phyloP scores from a whole-genome alignment of 2,797 vertebrate species.

The Eutrigla gurnardus region DNA sequence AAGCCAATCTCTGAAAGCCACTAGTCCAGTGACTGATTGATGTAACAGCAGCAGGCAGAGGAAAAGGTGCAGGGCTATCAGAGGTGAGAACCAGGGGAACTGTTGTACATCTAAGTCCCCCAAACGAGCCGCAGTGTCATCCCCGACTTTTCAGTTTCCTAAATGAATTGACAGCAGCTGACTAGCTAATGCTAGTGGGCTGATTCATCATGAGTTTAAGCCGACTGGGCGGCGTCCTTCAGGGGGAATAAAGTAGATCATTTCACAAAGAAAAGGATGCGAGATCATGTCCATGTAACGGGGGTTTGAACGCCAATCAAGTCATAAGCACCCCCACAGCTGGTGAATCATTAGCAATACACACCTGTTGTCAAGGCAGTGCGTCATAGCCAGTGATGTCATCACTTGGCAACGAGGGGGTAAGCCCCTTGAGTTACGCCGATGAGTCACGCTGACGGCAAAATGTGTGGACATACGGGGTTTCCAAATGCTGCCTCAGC shows the following conservation, averaged over 20 bases:
- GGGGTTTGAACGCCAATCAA: constrained; percentile 40
- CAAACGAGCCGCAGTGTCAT: background rate
- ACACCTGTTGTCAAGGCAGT: constrained; percentile 67
- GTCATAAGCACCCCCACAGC: constrained; percentile 10
- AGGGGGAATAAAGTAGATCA: background rate
- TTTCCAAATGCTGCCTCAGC: constrained; percentile 35
- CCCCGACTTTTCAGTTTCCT: constrained; percentile 36
- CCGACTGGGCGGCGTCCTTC: background rate
- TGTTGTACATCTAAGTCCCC: background rate
- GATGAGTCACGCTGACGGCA: constrained; percentile 64
- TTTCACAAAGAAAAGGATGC: constrained; percentile 22
- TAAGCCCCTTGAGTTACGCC: constrained; percentile 39
- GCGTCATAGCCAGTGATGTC: constrained; percentile 55
- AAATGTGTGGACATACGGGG: constrained; percentile 16
- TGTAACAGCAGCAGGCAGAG: constrained; percentile 24
- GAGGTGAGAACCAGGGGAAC: background rate
- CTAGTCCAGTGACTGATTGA: constrained; percentile 36
- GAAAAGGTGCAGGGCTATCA: constrained; percentile 6
- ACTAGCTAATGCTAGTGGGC: constrained; percentile 48
- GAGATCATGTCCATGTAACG: constrained; percentile 32
- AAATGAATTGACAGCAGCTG: constrained; percentile 46
- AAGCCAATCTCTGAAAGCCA: constrained; percentile 62
- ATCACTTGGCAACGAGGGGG: constrained; percentile 34
- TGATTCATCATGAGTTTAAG: constrained; percentile 61
- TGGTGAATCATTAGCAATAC: constrained; percentile 62